A percentile compares a stretch with the other conserved stretches of the same genome.
These are phyloP conservation scores for Ichneumoninae sp. DNA, from an alignment of 2,888 invertebrate genomes.

Conservation along the genomic window DNA sequence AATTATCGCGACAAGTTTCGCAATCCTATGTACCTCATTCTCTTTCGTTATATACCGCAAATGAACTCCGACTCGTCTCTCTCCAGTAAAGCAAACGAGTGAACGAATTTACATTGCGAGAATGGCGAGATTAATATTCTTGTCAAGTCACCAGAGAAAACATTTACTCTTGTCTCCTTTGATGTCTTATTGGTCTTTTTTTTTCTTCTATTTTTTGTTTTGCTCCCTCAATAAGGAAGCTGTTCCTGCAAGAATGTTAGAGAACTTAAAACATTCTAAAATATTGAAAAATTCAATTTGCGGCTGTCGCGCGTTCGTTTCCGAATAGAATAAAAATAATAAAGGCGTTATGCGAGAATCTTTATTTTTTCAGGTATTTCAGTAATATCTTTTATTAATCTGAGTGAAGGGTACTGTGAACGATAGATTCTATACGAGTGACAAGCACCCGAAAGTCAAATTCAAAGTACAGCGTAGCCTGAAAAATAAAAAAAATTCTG, in stretches of 20 bases:
- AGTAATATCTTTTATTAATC: too few species aligned
- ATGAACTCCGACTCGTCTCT: constrained; percentile 27
- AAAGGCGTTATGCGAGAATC: too few species aligned
- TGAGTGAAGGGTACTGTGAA: too few species aligned
- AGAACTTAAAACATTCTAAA: not conserved
- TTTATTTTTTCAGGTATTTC: too few species aligned
- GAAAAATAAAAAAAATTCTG: not conserved
- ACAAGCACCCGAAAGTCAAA: not conserved
- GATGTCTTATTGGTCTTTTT: constrained; percentile 33
- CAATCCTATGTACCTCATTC: not conserved
- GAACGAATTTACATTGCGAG: constrained; percentile 54
- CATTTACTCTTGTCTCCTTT: constrained; percentile 34
- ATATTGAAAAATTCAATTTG: not conserved
- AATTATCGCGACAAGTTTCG: constrained; percentile 27
- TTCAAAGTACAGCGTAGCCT: not conserved
- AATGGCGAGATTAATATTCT: constrained; percentile 55
- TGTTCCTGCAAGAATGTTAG: not conserved
- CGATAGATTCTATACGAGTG: not conserved
- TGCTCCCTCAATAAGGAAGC: not conserved
- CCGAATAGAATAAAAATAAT: not conserved
- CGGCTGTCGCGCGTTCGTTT: not conserved
- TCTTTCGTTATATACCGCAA: constrained; percentile 21
- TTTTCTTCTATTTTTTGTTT: constrained; percentile 11
- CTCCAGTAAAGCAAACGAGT: constrained; percentile 30
- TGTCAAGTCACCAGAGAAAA: constrained; percentile 14